Percentiles rank a stretch among this genome's conserved stretches.
Conservation (phyloP, 2,888 invertebrate genomes). For the Hermaeophaga mercurialis region DNA sequence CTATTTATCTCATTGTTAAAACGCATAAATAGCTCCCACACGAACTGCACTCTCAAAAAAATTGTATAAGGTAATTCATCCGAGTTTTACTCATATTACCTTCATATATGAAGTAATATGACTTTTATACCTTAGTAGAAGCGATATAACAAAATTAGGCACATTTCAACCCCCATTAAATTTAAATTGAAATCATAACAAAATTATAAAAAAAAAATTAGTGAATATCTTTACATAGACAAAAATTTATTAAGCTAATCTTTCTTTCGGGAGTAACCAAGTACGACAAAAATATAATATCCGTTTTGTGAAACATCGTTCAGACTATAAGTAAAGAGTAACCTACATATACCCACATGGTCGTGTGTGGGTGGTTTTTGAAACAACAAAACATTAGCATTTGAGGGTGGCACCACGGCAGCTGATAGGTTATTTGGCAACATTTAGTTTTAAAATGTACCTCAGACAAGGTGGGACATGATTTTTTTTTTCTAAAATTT, state of each 20-base stretch:
- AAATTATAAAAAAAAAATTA: too few relatives aligned
- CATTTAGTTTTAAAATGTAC: neutral
- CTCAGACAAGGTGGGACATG: constrained; percentile 4
- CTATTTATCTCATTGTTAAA: constrained; percentile 1
- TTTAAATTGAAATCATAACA: too few relatives aligned
- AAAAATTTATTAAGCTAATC: too few relatives aligned
- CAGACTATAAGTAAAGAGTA: constrained; percentile 28
- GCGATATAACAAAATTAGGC: too few relatives aligned
- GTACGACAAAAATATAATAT: too few relatives aligned
- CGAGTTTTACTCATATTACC: constrained; percentile 34
- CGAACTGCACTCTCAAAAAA: constrained; percentile 22
- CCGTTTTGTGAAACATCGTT: neutral
- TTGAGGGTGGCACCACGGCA: constrained; percentile 34
- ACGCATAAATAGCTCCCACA: constrained; percentile 15
- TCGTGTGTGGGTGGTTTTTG: constrained; percentile 34
- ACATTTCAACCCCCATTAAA: too few relatives aligned
- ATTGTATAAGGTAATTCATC: constrained; percentile 34
- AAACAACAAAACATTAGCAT: constrained; percentile 33
- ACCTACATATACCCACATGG: constrained; percentile 41
- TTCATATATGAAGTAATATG: constrained; percentile 36
- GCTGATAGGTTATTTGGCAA: constrained; percentile 13
- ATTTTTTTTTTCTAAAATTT: neutral
- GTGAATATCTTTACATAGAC: too few relatives aligned
- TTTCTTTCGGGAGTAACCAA: too few relatives aligned
- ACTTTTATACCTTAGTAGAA: constrained; percentile 27